Evolutionary conservation across 2,888 invertebrate species (phyloP), one percentile per base, ranked within the genome.

Genomic region (Vesta saturnalis): DNA sequence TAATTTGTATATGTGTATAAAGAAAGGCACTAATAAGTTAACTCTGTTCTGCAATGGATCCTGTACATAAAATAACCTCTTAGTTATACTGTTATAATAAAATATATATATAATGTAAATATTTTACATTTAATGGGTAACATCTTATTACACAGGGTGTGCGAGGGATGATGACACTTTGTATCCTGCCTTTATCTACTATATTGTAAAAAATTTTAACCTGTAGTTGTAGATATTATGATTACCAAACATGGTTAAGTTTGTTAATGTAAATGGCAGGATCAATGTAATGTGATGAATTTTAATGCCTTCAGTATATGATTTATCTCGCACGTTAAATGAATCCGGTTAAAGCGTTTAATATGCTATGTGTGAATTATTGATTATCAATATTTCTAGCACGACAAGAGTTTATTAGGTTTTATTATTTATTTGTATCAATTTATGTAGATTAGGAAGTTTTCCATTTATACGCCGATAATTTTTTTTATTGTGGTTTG

Each of bases 101-200:
- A n/a, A n/a, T n/a, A n/a, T 52, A 19, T 52, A 52, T 21, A 52
- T 52, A 52, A 52, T 52, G 52, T 52, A 52, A 52, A 52, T 52
- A 52, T 8, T 18, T 18, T 19, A 52, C 18, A 19, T 5, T 19
- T 19, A 49, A 15, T 19, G 49, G 18, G 19, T 19, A 18, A 52
- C 18, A 52, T 52, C 52, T 52, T 52, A 52, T 19, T 43, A 43
- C 21, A 52, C 52, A 49, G 49, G 49, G 49, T 49, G 49, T 49
- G 49, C 49, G 19, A 52, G 52, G 19, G 21, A 52, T 19, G 18
- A 43, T n/a, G 43, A 19, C 2, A 52, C 19, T 52, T 52, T 19
- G 19, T 3, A 52, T 10, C 52, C 52, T 52, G 52, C 19, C 52
- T 21, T 18, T 19, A 52, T 12, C 18, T 52, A 52, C 52, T 19